phyloP scores from a whole-genome alignment of 2,113 vertebrate species.

The Mellivora capensis region DNA sequence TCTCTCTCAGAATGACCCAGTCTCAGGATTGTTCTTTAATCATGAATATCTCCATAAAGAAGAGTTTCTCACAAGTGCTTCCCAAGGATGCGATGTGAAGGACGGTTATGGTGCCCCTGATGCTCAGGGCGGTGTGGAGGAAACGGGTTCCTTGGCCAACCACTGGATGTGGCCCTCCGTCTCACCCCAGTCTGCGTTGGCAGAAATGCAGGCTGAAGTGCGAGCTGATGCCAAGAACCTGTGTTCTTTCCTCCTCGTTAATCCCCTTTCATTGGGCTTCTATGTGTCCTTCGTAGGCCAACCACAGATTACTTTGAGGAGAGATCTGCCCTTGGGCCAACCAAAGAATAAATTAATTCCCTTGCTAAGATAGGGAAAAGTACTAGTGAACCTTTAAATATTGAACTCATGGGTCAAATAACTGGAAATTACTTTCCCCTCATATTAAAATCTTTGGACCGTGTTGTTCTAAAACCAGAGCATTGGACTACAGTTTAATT shows the following conservation, averaged over 20 bases:
- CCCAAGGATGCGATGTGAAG: not conserved
- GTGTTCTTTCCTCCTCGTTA: not conserved
- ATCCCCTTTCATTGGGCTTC: not conserved
- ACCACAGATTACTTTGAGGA: not conserved
- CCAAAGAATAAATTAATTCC: not conserved
- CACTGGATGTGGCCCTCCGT: rapidly evolving
- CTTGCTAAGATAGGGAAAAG: not conserved
- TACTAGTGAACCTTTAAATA: not conserved
- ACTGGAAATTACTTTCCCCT: not conserved
- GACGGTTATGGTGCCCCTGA: not conserved
- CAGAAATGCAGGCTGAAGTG: not conserved
- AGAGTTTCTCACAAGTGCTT: not conserved
- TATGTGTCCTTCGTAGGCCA: not conserved
- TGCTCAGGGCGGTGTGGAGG: not conserved
- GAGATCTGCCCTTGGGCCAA: not conserved
- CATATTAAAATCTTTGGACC: not conserved
- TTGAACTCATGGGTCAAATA: not conserved
- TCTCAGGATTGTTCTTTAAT: not conserved
- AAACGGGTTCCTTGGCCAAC: not conserved
- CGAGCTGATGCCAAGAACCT: not conserved
- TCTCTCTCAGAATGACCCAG: not conserved
- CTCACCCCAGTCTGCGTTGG: not conserved
- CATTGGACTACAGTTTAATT: not conserved
- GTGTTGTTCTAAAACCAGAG: not conserved
- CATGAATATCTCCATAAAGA: not conserved